phyloP scores from a whole-genome alignment of 2,113 vertebrate genomes.

The Lota lota region DNA sequence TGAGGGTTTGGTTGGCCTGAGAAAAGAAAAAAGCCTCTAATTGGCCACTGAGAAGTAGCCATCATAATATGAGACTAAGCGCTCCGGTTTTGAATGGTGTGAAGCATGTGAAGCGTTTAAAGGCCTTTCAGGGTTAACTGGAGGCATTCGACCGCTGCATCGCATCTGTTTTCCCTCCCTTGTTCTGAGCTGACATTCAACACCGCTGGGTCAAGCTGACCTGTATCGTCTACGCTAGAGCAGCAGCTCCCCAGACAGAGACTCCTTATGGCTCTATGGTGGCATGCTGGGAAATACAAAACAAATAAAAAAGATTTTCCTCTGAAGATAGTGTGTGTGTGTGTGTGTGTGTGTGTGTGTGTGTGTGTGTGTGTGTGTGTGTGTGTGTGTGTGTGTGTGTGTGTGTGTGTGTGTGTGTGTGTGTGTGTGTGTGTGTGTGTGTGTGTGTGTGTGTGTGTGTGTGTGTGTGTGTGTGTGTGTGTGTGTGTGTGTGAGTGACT shows the following conservation, averaged over 20 bases:
- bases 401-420: slow-evolving; percentile 40
- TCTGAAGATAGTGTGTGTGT: slow-evolving; percentile 75
- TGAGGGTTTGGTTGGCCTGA: too few relatives aligned
- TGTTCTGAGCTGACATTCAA: slow-evolving; percentile 30
- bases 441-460: slow-evolving; percentile 60
- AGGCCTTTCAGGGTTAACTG: too few relatives aligned
- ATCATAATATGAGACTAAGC: too few relatives aligned
- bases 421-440: slow-evolving; percentile 67
- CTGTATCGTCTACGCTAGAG: slow-evolving; percentile 36
- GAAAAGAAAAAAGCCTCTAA: too few relatives aligned
- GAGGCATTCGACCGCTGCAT: too few relatives aligned
- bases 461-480: too few relatives aligned
- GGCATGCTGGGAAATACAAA: slow-evolving; percentile 54
- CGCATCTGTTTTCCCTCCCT: slow-evolving; percentile 9
- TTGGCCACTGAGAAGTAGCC: too few relatives aligned
- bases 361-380: slow-evolving; percentile 22
- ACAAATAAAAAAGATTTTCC: not conserved
- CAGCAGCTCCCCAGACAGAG: slow-evolving; percentile 35
- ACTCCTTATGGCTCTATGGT: slow-evolving; percentile 51
- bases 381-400: too few relatives aligned
- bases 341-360: slow-evolving; percentile 69
- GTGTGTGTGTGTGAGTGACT: too few relatives aligned
- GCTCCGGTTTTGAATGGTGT: too few relatives aligned
- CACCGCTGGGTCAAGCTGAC: slow-evolving; percentile 33
- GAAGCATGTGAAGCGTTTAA: too few relatives aligned